Evolutionary conservation across 2,797 vertebrate species (phyloP).

Genomic region (Otus scops): DNA sequence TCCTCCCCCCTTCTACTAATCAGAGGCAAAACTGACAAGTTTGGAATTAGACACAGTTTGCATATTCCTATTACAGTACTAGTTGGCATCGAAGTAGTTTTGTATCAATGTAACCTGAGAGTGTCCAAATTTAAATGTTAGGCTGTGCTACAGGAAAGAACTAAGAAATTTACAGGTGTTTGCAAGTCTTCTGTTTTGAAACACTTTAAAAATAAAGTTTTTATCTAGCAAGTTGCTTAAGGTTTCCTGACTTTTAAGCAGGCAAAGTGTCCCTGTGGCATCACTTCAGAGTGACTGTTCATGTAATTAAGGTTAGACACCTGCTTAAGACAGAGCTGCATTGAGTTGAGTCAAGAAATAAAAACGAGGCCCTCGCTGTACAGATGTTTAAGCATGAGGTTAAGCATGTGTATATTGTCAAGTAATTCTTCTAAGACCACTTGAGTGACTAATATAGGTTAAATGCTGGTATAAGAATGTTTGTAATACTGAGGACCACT

Average conservation of each 20-base stretch:
- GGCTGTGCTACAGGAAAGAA: background rate
- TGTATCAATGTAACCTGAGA: background rate
- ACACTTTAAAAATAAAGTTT: fast-evolving
- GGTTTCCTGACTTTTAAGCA: background rate
- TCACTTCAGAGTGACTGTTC: background rate
- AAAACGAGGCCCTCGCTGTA: background rate
- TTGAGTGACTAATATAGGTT: background rate
- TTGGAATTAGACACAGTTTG: background rate
- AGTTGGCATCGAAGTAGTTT: background rate
- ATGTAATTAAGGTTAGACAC: background rate
- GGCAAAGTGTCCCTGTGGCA: background rate
- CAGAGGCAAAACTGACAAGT: background rate
- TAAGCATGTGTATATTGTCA: background rate
- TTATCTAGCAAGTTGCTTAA: background rate
- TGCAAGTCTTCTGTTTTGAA: background rate
- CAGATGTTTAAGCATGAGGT: background rate
- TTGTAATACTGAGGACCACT: background rate
- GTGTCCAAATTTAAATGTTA: background rate
- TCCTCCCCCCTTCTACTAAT: too few relatives aligned
- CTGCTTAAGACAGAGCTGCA: background rate
- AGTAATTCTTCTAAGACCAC: background rate
- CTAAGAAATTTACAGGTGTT: background rate
- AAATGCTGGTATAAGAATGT: background rate
- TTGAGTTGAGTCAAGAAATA: background rate
- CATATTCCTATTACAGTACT: background rate